A percentile compares a stretch with the other conserved stretches of the same genome.
Evolutionary conservation across 2,113 vertebrate genomes (phyloP).

Genomic region (Phrynosoma platyrhinos): DNA sequence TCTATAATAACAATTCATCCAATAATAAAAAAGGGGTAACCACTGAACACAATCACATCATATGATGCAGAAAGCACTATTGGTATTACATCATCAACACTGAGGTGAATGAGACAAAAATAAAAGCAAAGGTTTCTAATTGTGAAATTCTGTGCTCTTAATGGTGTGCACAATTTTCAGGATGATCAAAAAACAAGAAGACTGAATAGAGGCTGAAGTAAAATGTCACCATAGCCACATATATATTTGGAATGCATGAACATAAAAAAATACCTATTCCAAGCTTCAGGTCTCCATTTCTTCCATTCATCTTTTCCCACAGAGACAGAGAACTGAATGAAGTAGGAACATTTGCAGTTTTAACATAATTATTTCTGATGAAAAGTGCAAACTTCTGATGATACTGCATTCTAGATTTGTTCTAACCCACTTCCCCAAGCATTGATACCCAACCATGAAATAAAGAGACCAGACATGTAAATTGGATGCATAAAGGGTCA

Average conservation of each 20-base stretch:
- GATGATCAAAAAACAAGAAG: background rate
- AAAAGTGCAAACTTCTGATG: conserved; percentile 5
- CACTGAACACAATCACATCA: too few relatives aligned
- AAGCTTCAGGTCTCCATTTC: background rate
- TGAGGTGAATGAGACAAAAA: background rate
- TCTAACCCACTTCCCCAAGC: background rate
- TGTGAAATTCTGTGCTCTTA: background rate
- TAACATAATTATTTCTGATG: background rate
- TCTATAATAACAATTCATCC: too few relatives aligned
- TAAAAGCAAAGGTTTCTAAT: background rate
- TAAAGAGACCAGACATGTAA: too few relatives aligned
- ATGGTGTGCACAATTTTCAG: background rate
- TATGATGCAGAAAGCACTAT: too few relatives aligned
- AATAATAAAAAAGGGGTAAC: too few relatives aligned
- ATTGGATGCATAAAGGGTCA: too few relatives aligned
- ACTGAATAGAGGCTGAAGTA: rapidly evolving
- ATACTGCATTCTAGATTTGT: background rate
- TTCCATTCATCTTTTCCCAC: background rate
- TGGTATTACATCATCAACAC: too few relatives aligned
- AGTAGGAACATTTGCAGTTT: background rate
- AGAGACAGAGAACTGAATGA: background rate
- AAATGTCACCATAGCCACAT: background rate
- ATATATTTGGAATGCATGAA: rapidly evolving
- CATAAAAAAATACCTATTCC: background rate
- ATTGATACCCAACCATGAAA: too few relatives aligned